Percentiles rank a stretch among this genome's conserved stretches.
Evolutionary conservation across 2,113 vertebrate genomes (phyloP).

Genomic region (Columba janthina): DNA sequence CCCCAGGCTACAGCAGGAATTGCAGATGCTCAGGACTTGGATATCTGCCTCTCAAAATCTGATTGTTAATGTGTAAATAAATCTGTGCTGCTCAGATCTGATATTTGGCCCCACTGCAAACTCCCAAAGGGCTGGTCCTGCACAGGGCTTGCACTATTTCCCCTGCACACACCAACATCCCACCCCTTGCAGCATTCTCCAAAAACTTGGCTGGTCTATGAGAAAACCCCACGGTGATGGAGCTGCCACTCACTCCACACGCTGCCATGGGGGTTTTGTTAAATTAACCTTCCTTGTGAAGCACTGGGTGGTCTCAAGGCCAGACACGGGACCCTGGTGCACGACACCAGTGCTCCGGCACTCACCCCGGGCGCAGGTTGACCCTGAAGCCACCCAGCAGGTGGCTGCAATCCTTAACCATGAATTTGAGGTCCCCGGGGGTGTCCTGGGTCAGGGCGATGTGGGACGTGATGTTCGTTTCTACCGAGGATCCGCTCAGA

Average conservation of each 20-base stretch:
- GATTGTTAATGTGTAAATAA: background rate
- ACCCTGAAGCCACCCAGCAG: background rate
- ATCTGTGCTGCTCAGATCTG: background rate
- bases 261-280: background rate
- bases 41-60: background rate
- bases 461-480: slow-evolving; percentile 3
- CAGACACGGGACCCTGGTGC: too few relatives aligned
- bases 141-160: fast-evolving
- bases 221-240: fast-evolving
- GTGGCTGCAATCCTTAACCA: slow-evolving; percentile 24
- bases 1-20: background rate
- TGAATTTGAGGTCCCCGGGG: background rate
- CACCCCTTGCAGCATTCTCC: background rate
- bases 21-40: background rate
- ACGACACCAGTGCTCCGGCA: too few relatives aligned
- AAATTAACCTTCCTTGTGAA: background rate
- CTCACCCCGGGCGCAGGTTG: slow-evolving; percentile 26
- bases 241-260: background rate
- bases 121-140: background rate
- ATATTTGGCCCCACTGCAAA: background rate
- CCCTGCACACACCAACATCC: fast-evolving
- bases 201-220: background rate
- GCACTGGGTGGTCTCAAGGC: background rate
- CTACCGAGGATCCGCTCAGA: background rate
- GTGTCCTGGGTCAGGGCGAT: background rate